Percentiles rank a stretch among this genome's conserved stretches.
Conservation (phyloP, 2,797 vertebrate species). For the Gymnodraco acuticeps region DNA sequence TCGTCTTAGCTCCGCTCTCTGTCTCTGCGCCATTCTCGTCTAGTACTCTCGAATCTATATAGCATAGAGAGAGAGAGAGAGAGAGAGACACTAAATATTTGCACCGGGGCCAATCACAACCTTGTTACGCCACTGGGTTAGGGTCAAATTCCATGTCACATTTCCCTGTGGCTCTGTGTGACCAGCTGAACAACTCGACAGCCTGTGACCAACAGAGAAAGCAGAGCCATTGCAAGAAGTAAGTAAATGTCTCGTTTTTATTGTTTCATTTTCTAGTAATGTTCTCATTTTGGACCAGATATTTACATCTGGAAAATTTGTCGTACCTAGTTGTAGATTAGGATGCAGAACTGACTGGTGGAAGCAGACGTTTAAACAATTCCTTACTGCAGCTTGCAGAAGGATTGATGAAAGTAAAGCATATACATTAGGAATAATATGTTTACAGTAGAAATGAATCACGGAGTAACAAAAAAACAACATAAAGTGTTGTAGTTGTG, state of each 20-base stretch:
- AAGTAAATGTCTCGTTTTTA: slow-evolving; percentile 33
- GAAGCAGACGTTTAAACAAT: background rate
- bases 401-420: background rate
- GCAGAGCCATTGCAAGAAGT: slow-evolving; percentile 20
- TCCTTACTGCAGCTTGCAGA: background rate
- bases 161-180: slow-evolving; percentile 11
- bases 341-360: background rate
- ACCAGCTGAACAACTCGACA: slow-evolving; percentile 13
- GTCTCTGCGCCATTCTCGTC: too few species aligned
- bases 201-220: slow-evolving; percentile 7
- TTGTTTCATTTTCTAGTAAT: background rate
- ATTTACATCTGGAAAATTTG: background rate
- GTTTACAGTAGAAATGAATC: background rate
- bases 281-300: background rate
- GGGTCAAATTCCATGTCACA: slow-evolving; percentile 76
- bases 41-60: too few species aligned
- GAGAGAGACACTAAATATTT: too few species aligned
- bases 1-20: too few species aligned
- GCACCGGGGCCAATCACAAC: too few species aligned
- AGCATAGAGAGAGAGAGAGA: too few species aligned
- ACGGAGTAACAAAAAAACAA: background rate
- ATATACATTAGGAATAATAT: background rate
- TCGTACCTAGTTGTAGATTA: background rate
- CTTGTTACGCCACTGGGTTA: too few species aligned
- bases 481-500: background rate